phyloP scores from a whole-genome alignment of 2,888 invertebrate species.

The Diarsia brunnea region DNA sequence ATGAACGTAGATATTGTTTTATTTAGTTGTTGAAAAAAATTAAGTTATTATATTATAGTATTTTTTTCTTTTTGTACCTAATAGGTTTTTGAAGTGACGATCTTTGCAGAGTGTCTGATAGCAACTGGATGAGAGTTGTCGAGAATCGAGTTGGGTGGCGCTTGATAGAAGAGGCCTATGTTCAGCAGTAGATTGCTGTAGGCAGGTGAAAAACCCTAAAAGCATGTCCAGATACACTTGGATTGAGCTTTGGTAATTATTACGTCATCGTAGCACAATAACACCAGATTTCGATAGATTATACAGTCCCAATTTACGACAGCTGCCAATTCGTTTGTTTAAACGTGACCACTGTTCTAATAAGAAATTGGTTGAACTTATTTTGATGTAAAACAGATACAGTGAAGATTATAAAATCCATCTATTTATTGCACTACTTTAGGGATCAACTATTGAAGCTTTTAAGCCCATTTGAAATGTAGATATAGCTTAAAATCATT shows the following conservation, averaged over 20 bases:
- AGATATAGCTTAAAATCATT: not conserved
- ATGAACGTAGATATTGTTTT: too few species aligned
- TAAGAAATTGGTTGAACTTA: not conserved
- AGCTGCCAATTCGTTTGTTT: not conserved
- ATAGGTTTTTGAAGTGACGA: too few species aligned
- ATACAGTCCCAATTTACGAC: slow-evolving; percentile 35
- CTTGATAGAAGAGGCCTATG: too few species aligned
- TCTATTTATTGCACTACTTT: slow-evolving; percentile 1
- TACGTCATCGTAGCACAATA: slow-evolving; percentile 14
- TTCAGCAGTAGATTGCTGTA: too few species aligned
- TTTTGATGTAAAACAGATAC: not conserved
- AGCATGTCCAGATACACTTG: not conserved
- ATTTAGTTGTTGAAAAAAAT: too few species aligned
- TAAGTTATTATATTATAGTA: too few species aligned
- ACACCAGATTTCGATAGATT: slow-evolving; percentile 37
- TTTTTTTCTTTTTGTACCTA: too few species aligned
- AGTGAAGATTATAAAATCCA: not conserved
- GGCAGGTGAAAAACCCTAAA: not conserved
- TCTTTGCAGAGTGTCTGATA: too few species aligned
- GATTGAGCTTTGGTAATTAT: not conserved
- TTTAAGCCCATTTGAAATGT: slow-evolving; percentile 9
- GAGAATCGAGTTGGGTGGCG: too few species aligned
- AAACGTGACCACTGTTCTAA: not conserved
- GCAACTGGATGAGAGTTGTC: too few species aligned
- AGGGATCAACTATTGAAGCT: not conserved